Base-by-base conservation (phyloP, 30 jellyfish, hydroid and myxozoan genomes). In the Pelagia noctiluca region DNA sequence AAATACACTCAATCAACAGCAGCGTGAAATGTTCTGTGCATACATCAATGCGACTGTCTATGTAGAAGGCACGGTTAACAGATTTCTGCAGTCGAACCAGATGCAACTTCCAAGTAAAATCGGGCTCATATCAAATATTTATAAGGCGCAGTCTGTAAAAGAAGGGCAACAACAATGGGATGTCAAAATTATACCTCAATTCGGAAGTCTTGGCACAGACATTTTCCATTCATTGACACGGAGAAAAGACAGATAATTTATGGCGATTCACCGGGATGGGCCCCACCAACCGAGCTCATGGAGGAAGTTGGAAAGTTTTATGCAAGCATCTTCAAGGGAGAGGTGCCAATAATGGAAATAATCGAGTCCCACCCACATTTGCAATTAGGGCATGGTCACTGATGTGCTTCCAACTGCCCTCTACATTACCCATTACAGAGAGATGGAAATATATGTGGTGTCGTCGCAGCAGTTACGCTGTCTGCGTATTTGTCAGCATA, bases 341-440 rank as follows among this genome's bases (percentile, higher is more conserved):
- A 31, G 8, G 30, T 64, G 78, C 78, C 78, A 3, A 31, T n/a
- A 10, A 64, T 64, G 48, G 21, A 22, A 4, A 23, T 64, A 22
- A 64, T n/a, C 12, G 78, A 64, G 30, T 64, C 19, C 50, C 78
- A 64, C 22, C 21, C 23, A 5, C 30, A 50, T 29, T 18, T 50
- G 32, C 12, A 24, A 10, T 18, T 50, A 64, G 37, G 32, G 23
- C 50, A 18, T 30, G 50, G 52, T 64, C 78, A 64, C 30, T 16
- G 10, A 29, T 64, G 78, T 31, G 23, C 78, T 31, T 22, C 78
- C 53, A 64, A 52, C 18, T 64, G 77, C 52, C 29, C 77, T 5
- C 22, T 64, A 10, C 77, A 64, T 64, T 64, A 11, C 77, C 50
- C 77, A 28, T 22, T 64, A 3, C 77, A 64, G 77, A 42, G 57